Evolutionary conservation across 2,888 invertebrate genomes (phyloP).

Genomic region (Epinotia ramella): DNA sequence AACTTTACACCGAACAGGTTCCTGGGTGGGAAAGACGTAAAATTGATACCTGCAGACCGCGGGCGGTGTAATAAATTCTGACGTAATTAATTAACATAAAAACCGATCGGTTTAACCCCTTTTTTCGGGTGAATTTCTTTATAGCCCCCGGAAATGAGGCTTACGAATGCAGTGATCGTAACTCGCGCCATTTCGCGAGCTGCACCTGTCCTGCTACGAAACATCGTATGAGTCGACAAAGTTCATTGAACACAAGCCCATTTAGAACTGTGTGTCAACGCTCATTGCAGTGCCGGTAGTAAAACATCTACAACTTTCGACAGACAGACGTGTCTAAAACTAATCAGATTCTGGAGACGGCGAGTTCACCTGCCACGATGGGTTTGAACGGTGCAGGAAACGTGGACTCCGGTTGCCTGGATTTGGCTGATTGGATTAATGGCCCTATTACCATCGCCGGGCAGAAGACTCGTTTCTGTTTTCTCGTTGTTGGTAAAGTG

Average conservation of each 20-base stretch:
- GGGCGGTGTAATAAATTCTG: background rate
- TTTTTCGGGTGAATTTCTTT: slow-evolving; percentile 21
- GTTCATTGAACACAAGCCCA: background rate
- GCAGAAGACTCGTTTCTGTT: background rate
- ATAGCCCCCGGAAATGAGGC: slow-evolving; percentile 26
- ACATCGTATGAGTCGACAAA: background rate
- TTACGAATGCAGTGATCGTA: slow-evolving; percentile 27
- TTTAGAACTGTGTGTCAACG: slow-evolving; percentile 14
- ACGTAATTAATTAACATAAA: slow-evolving; percentile 7
- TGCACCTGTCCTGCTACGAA: background rate
- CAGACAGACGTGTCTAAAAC: slow-evolving; percentile 23
- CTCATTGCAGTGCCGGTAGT: slow-evolving; percentile 36
- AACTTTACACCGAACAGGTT: background rate
- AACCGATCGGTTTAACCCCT: slow-evolving; percentile 12
- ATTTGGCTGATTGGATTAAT: background rate
- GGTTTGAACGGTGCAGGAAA: background rate
- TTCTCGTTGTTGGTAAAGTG: background rate
- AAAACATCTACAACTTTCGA: slow-evolving; percentile 34
- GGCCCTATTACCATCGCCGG: background rate
- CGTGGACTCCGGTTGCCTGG: background rate
- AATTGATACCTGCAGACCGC: background rate
- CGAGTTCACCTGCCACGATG: background rate
- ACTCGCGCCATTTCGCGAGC: slow-evolving; percentile 33
- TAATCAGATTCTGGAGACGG: slow-evolving; percentile 24
- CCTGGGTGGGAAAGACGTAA: background rate